Evolutionary conservation across 1,140 invertebrate species (phyloP).

Genomic region (Caerostris darwini): DNA sequence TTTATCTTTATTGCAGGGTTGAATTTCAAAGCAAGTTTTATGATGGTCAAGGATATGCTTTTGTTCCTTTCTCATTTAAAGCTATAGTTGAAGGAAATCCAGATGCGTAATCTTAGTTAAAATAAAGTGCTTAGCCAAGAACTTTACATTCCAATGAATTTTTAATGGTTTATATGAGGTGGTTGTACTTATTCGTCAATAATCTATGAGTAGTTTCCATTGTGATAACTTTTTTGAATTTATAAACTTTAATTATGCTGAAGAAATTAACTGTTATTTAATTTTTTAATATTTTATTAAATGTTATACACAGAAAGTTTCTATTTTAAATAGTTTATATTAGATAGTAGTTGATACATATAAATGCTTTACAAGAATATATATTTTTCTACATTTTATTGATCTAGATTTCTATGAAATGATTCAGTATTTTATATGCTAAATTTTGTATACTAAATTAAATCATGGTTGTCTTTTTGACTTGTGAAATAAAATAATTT

Average conservation of each 20-base stretch:
- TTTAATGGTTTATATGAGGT: background rate
- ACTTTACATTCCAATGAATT: slow-evolving; percentile 39
- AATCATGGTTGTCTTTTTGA: background rate
- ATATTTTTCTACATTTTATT: slow-evolving; percentile 11
- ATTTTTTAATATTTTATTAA: slow-evolving; percentile 19
- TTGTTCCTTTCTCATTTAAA: slow-evolving; percentile 97
- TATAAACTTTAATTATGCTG: background rate
- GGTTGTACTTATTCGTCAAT: background rate
- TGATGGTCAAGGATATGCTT: slow-evolving; percentile 92
- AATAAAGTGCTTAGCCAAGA: background rate
- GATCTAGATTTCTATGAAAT: background rate
- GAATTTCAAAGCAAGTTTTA: slow-evolving; percentile 99
- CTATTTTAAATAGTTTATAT: background rate
- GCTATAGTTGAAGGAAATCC: slow-evolving; percentile 64
- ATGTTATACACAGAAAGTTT: background rate
- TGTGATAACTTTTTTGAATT: background rate
- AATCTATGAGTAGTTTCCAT: background rate
- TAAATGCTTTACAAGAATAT: background rate
- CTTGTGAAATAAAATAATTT: background rate
- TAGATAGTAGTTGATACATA: background rate
- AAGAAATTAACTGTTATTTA: background rate
- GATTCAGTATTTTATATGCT: background rate
- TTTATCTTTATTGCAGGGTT: slow-evolving; percentile 87
- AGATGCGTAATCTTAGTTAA: background rate
- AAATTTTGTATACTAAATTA: background rate